These are phyloP conservation scores for Coreoperca whiteheadi DNA, from an alignment of 2,113 vertebrate species.

Conservation along the genomic window DNA sequence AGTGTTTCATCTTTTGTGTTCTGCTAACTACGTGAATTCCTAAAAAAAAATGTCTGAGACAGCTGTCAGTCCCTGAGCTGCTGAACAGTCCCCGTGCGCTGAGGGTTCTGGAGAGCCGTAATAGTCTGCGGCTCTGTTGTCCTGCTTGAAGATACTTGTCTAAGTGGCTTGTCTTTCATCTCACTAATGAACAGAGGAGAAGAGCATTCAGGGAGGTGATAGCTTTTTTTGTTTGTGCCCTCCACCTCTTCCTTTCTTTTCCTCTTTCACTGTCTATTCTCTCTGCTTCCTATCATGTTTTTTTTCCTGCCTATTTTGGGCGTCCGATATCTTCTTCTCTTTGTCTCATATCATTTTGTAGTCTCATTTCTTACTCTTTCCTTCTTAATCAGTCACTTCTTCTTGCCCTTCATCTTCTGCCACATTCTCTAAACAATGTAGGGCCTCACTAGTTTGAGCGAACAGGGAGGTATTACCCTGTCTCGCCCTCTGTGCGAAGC, in stretches of 20 bases:
- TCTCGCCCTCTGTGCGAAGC: conserved; percentile 7
- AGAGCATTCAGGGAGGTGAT: conserved; percentile 47
- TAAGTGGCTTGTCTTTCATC: conserved; percentile 60
- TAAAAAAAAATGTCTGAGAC: conserved; percentile 3
- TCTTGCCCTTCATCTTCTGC: conserved; percentile 4
- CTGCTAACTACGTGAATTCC: not conserved
- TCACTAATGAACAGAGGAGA: conserved; percentile 56
- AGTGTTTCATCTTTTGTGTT: not conserved
- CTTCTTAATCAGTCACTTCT: conserved; percentile 18
- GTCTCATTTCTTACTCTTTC: not conserved
- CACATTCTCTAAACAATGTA: conserved; percentile 40
- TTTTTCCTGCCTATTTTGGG: not conserved
- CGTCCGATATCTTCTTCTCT: not conserved
- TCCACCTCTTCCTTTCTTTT: conserved; percentile 15
- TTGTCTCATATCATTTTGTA: not conserved
- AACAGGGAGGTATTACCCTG: conserved; percentile 16
- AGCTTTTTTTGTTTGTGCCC: conserved; percentile 44
- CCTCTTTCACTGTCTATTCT: not conserved
- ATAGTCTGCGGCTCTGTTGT: conserved; percentile 51
- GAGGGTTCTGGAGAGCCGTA: conserved; percentile 42
- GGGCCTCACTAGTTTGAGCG: conserved; percentile 26
- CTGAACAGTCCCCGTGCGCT: not conserved
- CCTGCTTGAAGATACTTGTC: conserved; percentile 35
- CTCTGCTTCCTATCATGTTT: not conserved
- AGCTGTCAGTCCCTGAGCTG: not conserved